These are phyloP conservation scores for Camponotus floridanus DNA, from an alignment of 1,140 invertebrate species.

Conservation along the genomic window DNA sequence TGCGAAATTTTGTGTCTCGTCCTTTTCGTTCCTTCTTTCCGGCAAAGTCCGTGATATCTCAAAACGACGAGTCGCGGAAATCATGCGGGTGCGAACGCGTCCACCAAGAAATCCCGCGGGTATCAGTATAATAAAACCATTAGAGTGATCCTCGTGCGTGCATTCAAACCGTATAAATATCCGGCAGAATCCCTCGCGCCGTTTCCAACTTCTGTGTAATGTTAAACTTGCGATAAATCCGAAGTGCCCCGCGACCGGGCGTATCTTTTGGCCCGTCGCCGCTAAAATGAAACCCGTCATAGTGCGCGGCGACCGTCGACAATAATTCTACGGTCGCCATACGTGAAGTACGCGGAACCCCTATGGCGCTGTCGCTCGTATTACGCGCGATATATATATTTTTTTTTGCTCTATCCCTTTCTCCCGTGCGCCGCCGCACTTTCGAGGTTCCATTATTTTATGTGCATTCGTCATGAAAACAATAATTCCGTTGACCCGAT, in stretches of 20 bases:
- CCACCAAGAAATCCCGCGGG: constrained; percentile 75
- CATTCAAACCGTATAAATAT: constrained; percentile 83
- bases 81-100: constrained; percentile 71
- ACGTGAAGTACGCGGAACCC: constrained; percentile 77
- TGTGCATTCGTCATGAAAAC: constrained; percentile 83
- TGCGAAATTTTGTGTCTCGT: constrained; percentile 1
- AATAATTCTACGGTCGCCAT: constrained; percentile 75
- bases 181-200: constrained; percentile 84
- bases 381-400: constrained; percentile 82
- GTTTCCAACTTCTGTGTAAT: constrained; percentile 85
- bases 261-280: constrained; percentile 73
- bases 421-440: constrained; percentile 71
- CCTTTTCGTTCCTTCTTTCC: neutral
- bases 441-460: constrained; percentile 84
- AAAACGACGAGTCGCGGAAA: constrained; percentile 65
- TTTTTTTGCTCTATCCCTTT: constrained; percentile 35
- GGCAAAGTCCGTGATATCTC: constrained; percentile 1
- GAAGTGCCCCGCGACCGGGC: constrained; percentile 72
- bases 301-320: constrained; percentile 63
- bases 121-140: constrained; percentile 83
- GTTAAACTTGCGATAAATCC: constrained; percentile 84
- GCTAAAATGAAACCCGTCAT: neutral
- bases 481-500: constrained; percentile 79
- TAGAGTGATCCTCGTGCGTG: constrained; percentile 82
- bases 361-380: constrained; percentile 82